Percentiles rank a stretch among this genome's conserved stretches.
These are phyloP conservation scores for Propithecus coquereli DNA, from an alignment of 2,113 vertebrate genomes.

Conservation along the genomic window DNA sequence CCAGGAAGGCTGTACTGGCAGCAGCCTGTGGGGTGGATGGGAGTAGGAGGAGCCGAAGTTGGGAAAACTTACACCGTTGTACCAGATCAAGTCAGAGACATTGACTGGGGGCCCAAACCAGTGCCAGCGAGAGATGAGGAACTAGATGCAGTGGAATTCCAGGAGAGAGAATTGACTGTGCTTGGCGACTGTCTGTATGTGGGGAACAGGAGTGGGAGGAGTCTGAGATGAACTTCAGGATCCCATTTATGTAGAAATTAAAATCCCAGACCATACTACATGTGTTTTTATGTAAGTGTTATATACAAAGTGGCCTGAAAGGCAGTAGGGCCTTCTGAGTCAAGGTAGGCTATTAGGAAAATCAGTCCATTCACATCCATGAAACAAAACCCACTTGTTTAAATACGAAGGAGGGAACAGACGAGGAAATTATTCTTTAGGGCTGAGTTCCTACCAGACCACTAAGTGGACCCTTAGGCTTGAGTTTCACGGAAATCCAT, in stretches of 20 bases:
- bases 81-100: neutral
- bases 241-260: neutral
- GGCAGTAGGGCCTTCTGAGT: neutral
- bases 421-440: neutral
- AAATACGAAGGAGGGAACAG: neutral
- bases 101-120: neutral
- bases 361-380: neutral
- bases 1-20: neutral
- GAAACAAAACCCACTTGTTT: neutral
- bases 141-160: neutral
- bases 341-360: conserved; percentile 14
- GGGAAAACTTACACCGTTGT: neutral
- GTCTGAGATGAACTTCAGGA: conserved; percentile 33
- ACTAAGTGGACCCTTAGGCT: neutral
- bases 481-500: neutral
- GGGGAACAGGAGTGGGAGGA: neutral
- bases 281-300: neutral
- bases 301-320: neutral
- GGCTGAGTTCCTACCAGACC: neutral
- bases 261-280: neutral
- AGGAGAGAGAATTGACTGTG: neutral
- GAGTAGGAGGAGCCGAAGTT: neutral
- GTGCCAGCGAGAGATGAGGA: neutral
- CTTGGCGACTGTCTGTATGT: neutral
- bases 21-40: neutral